These are phyloP conservation scores for Anoura caudifer DNA, from an alignment of 2,113 vertebrate genomes.

Conservation along the genomic window DNA sequence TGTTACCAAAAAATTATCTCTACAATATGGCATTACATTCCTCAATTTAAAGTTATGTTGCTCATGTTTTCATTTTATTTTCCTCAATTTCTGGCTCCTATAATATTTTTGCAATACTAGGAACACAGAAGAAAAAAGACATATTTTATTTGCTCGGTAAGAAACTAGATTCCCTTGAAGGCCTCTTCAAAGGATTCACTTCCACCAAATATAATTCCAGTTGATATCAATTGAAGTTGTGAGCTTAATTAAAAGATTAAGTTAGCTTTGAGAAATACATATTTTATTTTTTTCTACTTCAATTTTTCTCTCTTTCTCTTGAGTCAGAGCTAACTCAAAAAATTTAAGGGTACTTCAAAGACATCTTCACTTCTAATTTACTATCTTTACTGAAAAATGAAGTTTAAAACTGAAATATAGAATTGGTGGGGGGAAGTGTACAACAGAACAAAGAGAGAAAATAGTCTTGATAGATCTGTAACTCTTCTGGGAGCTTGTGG, in stretches of 20 bases:
- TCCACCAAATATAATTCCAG: constrained; percentile 5
- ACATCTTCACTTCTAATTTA: constrained; percentile 31
- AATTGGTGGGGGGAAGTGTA: background rate
- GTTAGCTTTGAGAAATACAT: constrained; percentile 51
- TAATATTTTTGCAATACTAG: background rate
- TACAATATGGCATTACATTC: background rate
- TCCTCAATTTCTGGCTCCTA: background rate
- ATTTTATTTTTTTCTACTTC: constrained; percentile 13
- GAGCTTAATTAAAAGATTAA: constrained; percentile 61
- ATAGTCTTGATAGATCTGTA: background rate
- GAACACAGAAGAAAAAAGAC: background rate
- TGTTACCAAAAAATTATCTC: background rate
- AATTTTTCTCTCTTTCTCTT: constrained; percentile 44
- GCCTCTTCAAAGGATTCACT: constrained; percentile 51
- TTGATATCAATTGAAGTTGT: constrained; percentile 55
- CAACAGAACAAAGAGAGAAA: background rate
- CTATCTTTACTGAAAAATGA: constrained; percentile 43
- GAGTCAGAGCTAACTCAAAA: constrained; percentile 41
- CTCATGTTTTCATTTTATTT: constrained; percentile 12
- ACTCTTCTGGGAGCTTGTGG: background rate
- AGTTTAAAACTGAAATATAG: constrained; percentile 7
- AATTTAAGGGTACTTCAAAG: constrained; percentile 52
- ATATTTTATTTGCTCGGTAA: constrained; percentile 12
- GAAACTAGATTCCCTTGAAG: constrained; percentile 47
- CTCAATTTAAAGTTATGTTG: background rate